phyloP scores from a whole-genome alignment of 2,888 invertebrate species.

The Parochlus steinenii region DNA sequence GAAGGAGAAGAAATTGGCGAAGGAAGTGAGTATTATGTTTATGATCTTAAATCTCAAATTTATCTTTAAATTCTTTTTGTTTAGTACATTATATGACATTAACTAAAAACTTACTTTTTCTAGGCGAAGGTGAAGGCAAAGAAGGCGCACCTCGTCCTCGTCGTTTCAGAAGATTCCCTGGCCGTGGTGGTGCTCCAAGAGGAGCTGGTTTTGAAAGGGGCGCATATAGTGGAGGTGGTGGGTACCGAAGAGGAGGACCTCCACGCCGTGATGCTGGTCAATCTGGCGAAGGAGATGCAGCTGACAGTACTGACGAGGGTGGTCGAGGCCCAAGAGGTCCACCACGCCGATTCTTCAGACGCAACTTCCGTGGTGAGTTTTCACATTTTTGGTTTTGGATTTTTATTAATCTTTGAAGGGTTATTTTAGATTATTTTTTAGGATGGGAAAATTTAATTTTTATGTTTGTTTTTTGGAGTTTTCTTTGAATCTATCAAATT shows the following conservation, averaged over 20 bases:
- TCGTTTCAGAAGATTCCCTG: background rate
- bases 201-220: conserved; percentile 23
- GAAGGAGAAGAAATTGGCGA: conserved; percentile 12
- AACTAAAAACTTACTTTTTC: conserved; percentile 20
- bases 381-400: conserved; percentile 41
- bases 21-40: background rate
- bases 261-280: conserved; percentile 24
- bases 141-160: conserved; percentile 13
- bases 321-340: conserved; percentile 32
- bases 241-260: conserved; percentile 39
- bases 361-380: conserved; percentile 56
- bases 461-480: too few relatives aligned
- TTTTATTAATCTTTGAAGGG: too few relatives aligned
- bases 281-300: conserved; percentile 19
- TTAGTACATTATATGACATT: too few relatives aligned
- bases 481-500: too few relatives aligned
- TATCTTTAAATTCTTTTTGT: too few relatives aligned
- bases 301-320: conserved; percentile 26
- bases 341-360: conserved; percentile 51
- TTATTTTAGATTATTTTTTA: too few relatives aligned
- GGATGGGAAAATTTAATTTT: too few relatives aligned
- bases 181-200: conserved; percentile 31
- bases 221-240: conserved; percentile 34
- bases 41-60: too few relatives aligned
- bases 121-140: conserved; percentile 19